These are phyloP conservation scores for Erethizon dorsatum DNA, from an alignment of 2,797 vertebrate genomes.

Conservation along the genomic window DNA sequence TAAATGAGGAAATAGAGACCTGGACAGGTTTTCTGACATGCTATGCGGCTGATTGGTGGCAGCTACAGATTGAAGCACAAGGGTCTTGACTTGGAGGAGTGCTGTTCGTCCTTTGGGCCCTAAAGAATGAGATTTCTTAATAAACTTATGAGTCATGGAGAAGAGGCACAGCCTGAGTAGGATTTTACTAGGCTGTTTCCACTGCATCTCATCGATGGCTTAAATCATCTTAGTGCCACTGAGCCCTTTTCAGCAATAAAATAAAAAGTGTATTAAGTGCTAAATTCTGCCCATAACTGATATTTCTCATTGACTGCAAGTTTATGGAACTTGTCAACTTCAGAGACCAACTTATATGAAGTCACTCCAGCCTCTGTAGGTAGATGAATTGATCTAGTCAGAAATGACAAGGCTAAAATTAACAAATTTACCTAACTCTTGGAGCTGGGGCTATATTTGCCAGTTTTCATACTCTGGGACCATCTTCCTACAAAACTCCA, in stretches of 20 bases:
- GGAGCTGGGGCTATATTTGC: slow-evolving; percentile 70
- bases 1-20: slow-evolving; percentile 61
- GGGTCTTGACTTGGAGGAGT: slow-evolving; percentile 52
- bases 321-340: slow-evolving; percentile 89
- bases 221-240: slow-evolving; percentile 86
- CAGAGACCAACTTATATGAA: slow-evolving; percentile 84
- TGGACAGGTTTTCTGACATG: neutral
- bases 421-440: slow-evolving; percentile 84
- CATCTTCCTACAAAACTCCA: slow-evolving; percentile 76
- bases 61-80: slow-evolving; percentile 41
- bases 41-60: slow-evolving; percentile 39
- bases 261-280: slow-evolving; percentile 89
- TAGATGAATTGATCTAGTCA: slow-evolving; percentile 86
- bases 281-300: slow-evolving; percentile 88
- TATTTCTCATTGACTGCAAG: slow-evolving; percentile 87
- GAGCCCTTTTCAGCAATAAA: slow-evolving; percentile 88
- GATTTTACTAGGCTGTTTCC: slow-evolving; percentile 85
- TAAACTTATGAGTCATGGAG: slow-evolving; percentile 81
- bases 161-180: slow-evolving; percentile 78
- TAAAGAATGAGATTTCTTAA: slow-evolving; percentile 78
- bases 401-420: slow-evolving; percentile 86
- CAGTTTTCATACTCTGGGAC: slow-evolving; percentile 72
- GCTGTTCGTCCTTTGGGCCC: slow-evolving; percentile 44
- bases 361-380: slow-evolving; percentile 83
- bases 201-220: slow-evolving; percentile 86